A percentile compares a stretch with the other conserved stretches of the same genome.
phyloP scores from a whole-genome alignment of 2,113 vertebrate genomes.

The Nicator chloris region DNA sequence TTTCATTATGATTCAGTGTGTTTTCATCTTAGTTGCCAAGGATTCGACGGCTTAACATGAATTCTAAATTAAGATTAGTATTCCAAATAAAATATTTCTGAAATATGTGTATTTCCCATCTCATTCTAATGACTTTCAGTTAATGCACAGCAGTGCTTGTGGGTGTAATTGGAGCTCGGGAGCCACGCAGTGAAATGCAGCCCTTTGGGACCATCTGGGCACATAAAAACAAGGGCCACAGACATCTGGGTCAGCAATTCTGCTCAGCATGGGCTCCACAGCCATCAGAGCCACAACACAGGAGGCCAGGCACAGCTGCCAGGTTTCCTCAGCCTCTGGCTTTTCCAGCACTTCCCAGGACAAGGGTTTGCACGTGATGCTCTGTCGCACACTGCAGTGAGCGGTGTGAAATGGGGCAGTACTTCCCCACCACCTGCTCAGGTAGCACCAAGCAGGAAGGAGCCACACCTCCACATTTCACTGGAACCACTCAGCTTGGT shows the following conservation, averaged over 20 bases:
- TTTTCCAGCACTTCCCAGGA: not conserved
- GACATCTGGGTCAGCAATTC: not conserved
- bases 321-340: not conserved
- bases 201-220: not conserved
- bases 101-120: constrained; percentile 4
- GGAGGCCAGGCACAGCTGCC: not conserved
- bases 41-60: constrained; percentile 25
- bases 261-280: not conserved
- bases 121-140: constrained; percentile 16
- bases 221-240: not conserved
- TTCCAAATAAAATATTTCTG: constrained; percentile 39
- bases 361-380: not conserved
- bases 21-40: constrained; percentile 53
- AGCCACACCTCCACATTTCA: not conserved
- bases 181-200: not conserved
- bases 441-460: not conserved
- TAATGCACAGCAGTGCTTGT: not conserved
- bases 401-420: not conserved
- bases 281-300: not conserved
- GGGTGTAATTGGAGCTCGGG: not conserved
- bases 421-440: not conserved
- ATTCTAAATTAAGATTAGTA: constrained; percentile 54
- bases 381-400: fast-evolving
- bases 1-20: constrained; percentile 53
- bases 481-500: not conserved